A percentile compares a stretch with the other conserved stretches of the same genome.
Conservation (phyloP, 2,797 vertebrate species). For the Malacoctenus gilli region DNA sequence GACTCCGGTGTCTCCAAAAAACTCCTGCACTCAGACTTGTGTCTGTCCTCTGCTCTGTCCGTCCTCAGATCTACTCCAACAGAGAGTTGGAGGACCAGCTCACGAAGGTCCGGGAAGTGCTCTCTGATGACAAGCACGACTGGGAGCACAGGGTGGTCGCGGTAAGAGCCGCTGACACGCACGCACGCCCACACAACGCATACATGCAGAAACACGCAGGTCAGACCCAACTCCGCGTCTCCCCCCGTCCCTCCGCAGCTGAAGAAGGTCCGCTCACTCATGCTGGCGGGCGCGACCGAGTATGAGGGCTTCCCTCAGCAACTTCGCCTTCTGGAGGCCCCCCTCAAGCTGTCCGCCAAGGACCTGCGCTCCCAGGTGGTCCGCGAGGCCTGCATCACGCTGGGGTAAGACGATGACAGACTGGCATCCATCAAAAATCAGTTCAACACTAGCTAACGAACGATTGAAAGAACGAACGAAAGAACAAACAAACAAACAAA, state of each 20-base stretch:
- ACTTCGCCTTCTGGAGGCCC: slow-evolving; percentile 90
- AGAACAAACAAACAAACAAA: too few relatives aligned
- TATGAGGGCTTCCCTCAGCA: slow-evolving; percentile 95
- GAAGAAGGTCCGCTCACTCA: slow-evolving; percentile 93
- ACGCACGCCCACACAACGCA: not conserved
- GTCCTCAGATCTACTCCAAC: slow-evolving; percentile 91
- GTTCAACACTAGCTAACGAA: too few relatives aligned
- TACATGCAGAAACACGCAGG: too few relatives aligned
- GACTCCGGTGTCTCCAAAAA: too few relatives aligned
- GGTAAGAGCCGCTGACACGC: slow-evolving; percentile 76
- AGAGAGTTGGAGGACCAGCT: slow-evolving; percentile 95
- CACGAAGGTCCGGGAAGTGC: slow-evolving; percentile 92
- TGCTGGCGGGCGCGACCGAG: slow-evolving; percentile 91
- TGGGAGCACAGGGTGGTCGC: slow-evolving; percentile 96
- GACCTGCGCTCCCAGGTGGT: slow-evolving; percentile 98
- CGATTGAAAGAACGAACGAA: too few relatives aligned
- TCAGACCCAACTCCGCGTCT: too few relatives aligned
- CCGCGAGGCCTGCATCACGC: slow-evolving; percentile 95
- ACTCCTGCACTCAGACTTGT: too few relatives aligned
- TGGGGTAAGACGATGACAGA: slow-evolving; percentile 84
- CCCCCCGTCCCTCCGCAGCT: too few relatives aligned
- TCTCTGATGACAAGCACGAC: slow-evolving; percentile 97
- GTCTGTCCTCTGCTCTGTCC: too few relatives aligned
- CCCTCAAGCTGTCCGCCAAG: slow-evolving; percentile 95
- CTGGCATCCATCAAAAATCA: too few relatives aligned